These are phyloP conservation scores for human (Homo sapiens) DNA, from an alignment of 2,113 vertebrate genomes.

Conservation along the genomic window GRCh38 chr1:199956001-199956500, in stretches of 20 bases:
- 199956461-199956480: not conserved
- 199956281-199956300: not conserved
- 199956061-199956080: not conserved
- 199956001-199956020: not conserved
- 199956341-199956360: too few species aligned
- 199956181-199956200: accelerated
- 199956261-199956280: too few species aligned
- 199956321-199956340: not conserved
- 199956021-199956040: not conserved
- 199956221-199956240: too few species aligned
- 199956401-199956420: not conserved
- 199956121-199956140: not conserved
- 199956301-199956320: not conserved
- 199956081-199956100: not conserved
- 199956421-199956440: not conserved
- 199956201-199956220: not conserved
- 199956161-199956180: accelerated
- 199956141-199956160: not conserved
- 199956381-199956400: not conserved
- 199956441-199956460: not conserved
- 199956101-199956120: not conserved
- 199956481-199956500: not conserved
- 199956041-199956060: not conserved
- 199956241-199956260: accelerated
- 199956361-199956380: not conserved